phyloP scores from a whole-genome alignment of 2,113 vertebrate species.

The Kryptolebias marmoratus region DNA sequence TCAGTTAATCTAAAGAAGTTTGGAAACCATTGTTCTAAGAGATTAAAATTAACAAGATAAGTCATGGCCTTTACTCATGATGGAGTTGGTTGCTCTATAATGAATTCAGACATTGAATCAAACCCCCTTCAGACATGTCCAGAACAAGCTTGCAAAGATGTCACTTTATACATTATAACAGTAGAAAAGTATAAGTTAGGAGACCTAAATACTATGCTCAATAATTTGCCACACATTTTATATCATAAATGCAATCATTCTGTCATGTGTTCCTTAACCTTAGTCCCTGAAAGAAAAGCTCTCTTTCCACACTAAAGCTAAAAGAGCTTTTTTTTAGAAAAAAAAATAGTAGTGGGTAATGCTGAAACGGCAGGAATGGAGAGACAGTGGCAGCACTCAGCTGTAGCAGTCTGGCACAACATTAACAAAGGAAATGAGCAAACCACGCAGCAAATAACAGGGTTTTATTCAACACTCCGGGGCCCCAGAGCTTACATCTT shows the following conservation, averaged over 20 bases:
- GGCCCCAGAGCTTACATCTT: slow-evolving; percentile 57
- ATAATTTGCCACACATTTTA: slow-evolving; percentile 32
- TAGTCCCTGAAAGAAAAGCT: slow-evolving; percentile 36
- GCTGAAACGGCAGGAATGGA: slow-evolving; percentile 66
- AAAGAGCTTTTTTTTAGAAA: slow-evolving; percentile 4
- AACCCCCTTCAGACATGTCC: neutral
- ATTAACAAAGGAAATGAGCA: slow-evolving; percentile 82
- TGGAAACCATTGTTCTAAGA: no score
- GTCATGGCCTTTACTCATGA: neutral
- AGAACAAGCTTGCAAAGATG: slow-evolving; percentile 4
- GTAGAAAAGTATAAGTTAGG: slow-evolving; percentile 30
- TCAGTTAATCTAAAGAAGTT: neutral
- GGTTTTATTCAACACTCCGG: slow-evolving; percentile 68
- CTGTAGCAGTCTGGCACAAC: slow-evolving; percentile 70
- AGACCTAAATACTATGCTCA: slow-evolving; percentile 25
- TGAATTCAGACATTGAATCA: neutral
- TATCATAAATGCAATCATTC: slow-evolving; percentile 12
- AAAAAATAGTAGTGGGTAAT: slow-evolving; percentile 30
- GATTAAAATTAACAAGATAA: neutral
- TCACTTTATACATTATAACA: slow-evolving; percentile 10
- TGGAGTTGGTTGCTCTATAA: neutral
- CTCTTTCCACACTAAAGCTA: slow-evolving; percentile 38
- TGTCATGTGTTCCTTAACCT: slow-evolving; percentile 13
- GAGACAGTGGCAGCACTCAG: slow-evolving; percentile 61
- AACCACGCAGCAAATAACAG: slow-evolving; percentile 79